Conservation (phyloP, 2,797 vertebrate species). For the Brachyalestes nurse region DNA sequence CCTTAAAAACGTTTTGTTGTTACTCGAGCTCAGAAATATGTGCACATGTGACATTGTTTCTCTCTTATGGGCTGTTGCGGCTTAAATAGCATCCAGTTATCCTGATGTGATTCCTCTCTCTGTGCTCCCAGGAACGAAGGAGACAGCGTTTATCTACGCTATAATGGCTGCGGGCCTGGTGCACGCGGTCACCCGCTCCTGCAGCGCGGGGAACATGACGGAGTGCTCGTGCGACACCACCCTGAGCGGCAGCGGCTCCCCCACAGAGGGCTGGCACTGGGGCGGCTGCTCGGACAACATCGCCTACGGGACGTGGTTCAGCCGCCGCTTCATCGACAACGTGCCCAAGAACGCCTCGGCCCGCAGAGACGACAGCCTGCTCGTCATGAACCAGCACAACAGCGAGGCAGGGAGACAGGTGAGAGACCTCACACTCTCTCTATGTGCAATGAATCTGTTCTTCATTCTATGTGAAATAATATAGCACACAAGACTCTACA, state of each 20-base stretch:
- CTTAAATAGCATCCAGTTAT: background rate
- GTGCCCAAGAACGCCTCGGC: conserved; percentile 69
- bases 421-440: conserved; percentile 56
- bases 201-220: conserved; percentile 91
- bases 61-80: background rate
- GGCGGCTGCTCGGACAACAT: conserved; percentile 95
- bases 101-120: conserved; percentile 6
- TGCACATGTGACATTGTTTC: background rate
- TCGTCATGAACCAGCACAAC: conserved; percentile 90
- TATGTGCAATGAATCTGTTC: no score
- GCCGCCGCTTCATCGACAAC: conserved; percentile 88
- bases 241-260: conserved; percentile 77
- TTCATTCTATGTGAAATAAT: no score
- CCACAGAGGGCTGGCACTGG: conserved; percentile 92
- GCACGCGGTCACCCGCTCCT: conserved; percentile 88
- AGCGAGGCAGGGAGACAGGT: conserved; percentile 94
- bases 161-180: conserved; percentile 91
- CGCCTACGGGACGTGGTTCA: conserved; percentile 90
- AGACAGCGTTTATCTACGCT: conserved; percentile 90
- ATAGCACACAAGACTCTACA: no score
- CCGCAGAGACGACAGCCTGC: conserved; percentile 70
- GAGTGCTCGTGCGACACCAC: conserved; percentile 90
- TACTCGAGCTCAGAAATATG: background rate
- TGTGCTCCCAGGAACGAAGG: conserved; percentile 85
- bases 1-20: no score